Percentiles rank a stretch among this genome's conserved stretches.
phyloP scores from a whole-genome alignment of 2,888 invertebrate species.

The Litoditis marina region DNA sequence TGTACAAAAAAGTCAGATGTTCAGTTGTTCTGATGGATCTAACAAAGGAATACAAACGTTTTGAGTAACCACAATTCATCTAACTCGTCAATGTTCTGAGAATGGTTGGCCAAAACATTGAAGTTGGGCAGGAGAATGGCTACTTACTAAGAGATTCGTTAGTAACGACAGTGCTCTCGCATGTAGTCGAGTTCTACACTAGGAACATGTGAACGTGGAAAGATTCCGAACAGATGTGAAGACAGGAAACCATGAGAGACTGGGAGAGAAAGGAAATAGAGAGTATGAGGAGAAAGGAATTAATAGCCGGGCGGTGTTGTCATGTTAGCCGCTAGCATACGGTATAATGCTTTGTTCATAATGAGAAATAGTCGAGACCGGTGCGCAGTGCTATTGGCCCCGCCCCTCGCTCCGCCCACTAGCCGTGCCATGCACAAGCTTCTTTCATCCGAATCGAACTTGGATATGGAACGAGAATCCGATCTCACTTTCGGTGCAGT shows the following conservation, averaged over 20 bases:
- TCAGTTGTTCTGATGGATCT: background rate
- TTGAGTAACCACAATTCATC: too few species aligned
- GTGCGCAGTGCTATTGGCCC: constrained; percentile 3
- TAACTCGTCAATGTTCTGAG: too few species aligned
- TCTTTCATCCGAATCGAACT: background rate
- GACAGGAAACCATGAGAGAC: background rate
- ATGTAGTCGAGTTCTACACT: too few species aligned
- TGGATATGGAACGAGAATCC: background rate
- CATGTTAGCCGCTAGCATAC: constrained; percentile 1
- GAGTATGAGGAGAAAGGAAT: background rate
- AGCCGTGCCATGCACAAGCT: constrained; percentile 18
- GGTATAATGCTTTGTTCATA: background rate
- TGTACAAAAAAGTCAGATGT: background rate
- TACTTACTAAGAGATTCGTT: too few species aligned
- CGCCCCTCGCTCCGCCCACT: constrained; percentile 21
- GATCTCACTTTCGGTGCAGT: background rate
- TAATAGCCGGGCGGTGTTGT: background rate
- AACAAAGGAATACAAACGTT: background rate
- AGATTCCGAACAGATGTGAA: too few species aligned
- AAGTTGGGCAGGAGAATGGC: too few species aligned
- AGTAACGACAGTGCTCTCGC: too few species aligned
- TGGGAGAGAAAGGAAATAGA: background rate
- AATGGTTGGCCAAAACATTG: too few species aligned
- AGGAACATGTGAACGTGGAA: too few species aligned
- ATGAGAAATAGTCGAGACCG: constrained; percentile 9